Evolutionary conservation across 2,888 invertebrate genomes (phyloP).

Genomic region (Diadegma fenestrale): DNA sequence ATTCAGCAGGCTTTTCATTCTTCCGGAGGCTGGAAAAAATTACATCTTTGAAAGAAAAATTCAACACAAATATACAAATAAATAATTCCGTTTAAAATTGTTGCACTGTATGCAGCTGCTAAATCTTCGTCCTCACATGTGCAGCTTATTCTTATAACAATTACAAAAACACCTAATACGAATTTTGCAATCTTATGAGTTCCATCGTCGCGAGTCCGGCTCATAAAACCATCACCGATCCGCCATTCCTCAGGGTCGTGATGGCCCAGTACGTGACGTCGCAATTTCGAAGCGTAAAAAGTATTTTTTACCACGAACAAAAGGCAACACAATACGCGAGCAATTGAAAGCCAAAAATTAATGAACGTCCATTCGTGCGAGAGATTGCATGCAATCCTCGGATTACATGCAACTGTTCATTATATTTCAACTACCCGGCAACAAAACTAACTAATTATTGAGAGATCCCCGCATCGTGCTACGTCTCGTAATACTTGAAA

Average conservation of each 20-base stretch:
- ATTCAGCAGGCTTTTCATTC: conserved; percentile 65
- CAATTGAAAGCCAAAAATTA: neutral
- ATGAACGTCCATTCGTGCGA: neutral
- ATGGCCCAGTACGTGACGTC: neutral
- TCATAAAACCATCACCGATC: neutral
- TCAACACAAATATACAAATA: neutral
- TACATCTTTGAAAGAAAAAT: neutral
- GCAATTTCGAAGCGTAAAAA: neutral
- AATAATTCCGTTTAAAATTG: neutral
- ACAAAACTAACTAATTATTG: conserved; percentile 17
- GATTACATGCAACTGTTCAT: conserved; percentile 2
- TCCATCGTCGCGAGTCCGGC: too few relatives aligned
- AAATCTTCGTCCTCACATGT: neutral
- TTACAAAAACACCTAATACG: neutral
- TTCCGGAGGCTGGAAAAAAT: conserved; percentile 71
- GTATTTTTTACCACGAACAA: neutral
- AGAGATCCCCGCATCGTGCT: neutral
- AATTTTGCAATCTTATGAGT: neutral
- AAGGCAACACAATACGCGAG: neutral
- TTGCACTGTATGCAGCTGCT: neutral
- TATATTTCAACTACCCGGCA: neutral
- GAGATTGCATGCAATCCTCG: neutral
- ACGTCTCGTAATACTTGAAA: conserved; percentile 6
- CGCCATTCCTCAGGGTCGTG: neutral
- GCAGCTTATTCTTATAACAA: neutral